A percentile compares a stretch with the other conserved stretches of the same genome.
Conservation (phyloP, 2,113 vertebrate species). For the Numenius arquata region DNA sequence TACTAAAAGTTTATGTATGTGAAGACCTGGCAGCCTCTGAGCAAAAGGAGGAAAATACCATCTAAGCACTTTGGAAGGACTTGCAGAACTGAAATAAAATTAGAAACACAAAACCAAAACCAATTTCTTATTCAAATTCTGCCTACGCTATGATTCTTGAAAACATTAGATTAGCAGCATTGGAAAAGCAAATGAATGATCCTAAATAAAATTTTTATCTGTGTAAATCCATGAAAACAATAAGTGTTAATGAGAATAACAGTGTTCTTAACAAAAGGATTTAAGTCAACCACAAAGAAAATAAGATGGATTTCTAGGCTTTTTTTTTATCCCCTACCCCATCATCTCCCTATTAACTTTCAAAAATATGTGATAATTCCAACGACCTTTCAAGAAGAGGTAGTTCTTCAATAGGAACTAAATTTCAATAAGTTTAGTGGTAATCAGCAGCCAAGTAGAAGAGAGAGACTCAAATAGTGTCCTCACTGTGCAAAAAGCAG, state of each 20-base stretch:
- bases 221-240: neutral
- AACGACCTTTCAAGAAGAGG: neutral
- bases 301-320: neutral
- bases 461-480: neutral
- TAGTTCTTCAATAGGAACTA: neutral
- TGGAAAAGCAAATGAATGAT: neutral
- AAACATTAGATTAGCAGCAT: neutral
- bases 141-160: neutral
- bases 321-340: neutral
- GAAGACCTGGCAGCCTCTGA: neutral
- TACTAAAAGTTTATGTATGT: neutral
- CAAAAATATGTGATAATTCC: neutral
- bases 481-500: neutral
- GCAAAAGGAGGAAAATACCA: neutral
- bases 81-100: neutral
- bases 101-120: neutral
- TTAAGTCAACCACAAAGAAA: neutral
- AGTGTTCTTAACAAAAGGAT: neutral
- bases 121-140: neutral
- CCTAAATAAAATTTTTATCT: neutral
- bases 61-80: neutral
- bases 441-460: neutral
- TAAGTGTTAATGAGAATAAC: neutral
- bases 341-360: neutral
- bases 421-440: neutral